These are phyloP conservation scores for Alexandromys oeconomus DNA, from an alignment of 2,797 vertebrate genomes.

Conservation along the genomic window DNA sequence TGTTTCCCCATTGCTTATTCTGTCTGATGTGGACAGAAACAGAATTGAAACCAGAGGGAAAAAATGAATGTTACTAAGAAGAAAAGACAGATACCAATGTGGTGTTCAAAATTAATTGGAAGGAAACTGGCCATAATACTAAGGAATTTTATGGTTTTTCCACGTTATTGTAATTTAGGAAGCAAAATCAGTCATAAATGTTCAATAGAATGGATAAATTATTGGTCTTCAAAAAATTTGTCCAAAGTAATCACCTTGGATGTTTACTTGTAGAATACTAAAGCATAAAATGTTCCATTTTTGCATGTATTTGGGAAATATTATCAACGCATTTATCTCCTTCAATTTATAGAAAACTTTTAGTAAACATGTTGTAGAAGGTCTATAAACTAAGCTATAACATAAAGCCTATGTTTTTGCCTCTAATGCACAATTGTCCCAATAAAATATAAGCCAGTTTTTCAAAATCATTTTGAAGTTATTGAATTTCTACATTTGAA, in stretches of 20 bases:
- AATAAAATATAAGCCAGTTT: neutral
- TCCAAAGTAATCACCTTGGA: neutral
- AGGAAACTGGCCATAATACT: neutral
- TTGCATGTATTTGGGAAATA: neutral
- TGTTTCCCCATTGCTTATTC: neutral
- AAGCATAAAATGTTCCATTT: neutral
- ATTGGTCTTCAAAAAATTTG: neutral
- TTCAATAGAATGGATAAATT: neutral
- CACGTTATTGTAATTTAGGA: neutral
- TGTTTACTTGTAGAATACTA: neutral
- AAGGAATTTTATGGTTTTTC: neutral
- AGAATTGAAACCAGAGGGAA: neutral
- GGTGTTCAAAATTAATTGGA: neutral
- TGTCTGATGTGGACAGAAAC: neutral
- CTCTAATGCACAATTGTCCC: neutral
- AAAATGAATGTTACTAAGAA: neutral
- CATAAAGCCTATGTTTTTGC: neutral
- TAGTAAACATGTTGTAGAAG: neutral
- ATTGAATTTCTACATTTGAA: neutral
- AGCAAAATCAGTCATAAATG: neutral
- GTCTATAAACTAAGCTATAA: neutral
- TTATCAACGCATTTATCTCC: neutral
- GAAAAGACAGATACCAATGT: neutral
- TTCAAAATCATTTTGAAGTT: neutral
- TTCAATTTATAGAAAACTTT: neutral